phyloP scores from a whole-genome alignment of 2,113 vertebrate genomes.

The Channa argus region DNA sequence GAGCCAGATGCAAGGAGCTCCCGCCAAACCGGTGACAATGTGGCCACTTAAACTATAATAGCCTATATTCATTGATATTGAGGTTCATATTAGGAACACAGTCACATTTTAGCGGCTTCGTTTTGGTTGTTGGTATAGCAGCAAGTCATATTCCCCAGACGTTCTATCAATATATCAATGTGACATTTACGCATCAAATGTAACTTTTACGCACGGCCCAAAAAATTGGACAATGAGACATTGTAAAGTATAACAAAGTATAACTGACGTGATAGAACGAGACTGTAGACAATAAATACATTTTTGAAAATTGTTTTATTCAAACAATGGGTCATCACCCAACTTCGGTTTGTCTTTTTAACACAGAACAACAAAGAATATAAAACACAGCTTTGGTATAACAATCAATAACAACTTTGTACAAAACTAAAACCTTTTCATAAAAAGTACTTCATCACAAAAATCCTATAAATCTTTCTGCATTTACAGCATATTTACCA shows the following conservation, averaged over 20 bases:
- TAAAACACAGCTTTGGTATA: conserved; percentile 92
- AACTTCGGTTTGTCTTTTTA: conserved; percentile 62
- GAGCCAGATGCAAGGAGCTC: conserved; percentile 64
- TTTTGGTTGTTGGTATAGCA: not conserved
- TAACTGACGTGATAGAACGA: conserved; percentile 9
- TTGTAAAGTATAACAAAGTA: not conserved
- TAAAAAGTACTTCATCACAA: conserved; percentile 84
- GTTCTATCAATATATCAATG: not conserved
- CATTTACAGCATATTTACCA: conserved; percentile 85
- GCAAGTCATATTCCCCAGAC: not conserved
- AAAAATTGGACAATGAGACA: not conserved
- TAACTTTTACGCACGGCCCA: conserved; percentile 15
- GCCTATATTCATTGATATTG: not conserved
- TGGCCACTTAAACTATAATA: conserved; percentile 37
- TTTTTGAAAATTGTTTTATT: conserved; percentile 80
- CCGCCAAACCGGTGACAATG: conserved; percentile 69
- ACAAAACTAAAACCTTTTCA: conserved; percentile 90
- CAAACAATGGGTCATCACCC: conserved; percentile 65
- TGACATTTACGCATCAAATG: conserved; percentile 18
- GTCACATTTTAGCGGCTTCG: not conserved
- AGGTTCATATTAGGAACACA: not conserved
- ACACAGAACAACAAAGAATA: conserved; percentile 78
- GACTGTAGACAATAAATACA: conserved; percentile 18
- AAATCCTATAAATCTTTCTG: conserved; percentile 77
- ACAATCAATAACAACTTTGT: conserved; percentile 86